Evolutionary conservation across 2,797 vertebrate species (phyloP), one percentile per base, ranked within the genome.

Genomic region (Knipowitschia caucasica): DNA sequence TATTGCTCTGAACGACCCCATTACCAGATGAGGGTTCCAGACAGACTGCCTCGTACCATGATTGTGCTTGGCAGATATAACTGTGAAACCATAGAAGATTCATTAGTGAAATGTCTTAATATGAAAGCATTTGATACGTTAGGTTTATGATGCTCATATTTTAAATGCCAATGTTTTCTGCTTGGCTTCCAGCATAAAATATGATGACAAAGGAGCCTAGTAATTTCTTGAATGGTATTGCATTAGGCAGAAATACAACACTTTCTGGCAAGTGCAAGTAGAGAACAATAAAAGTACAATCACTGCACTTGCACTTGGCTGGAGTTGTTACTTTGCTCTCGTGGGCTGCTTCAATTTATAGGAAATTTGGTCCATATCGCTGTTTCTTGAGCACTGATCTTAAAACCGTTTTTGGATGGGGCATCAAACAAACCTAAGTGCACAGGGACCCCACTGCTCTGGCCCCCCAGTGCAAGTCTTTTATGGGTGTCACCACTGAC

Each of bases 401-500:
- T 57, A 69, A 77, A 61, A 51, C 3, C 29, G 46, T 36, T 75
- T 26, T 66, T 71, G 51, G 64, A 79, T 57, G 57, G 51, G 62
- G 71, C 75, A 73, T 52, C 61, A 81, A 78, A 24, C 31, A 65
- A 74, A 70, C 34, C 35, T 43, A 29, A 43, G 44, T 31, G 67
- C 4, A 12, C 76, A 38, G 54, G 57, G 59, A 72, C 63, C 46
- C 55, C 14, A 52, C 54, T 63, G 67, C 67, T 63, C 65, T 44
- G 67, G 26, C 66, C 56, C 60, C 83, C 79, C 80, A 68, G 72
- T 45, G 62, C 57, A 59, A 18, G 40, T 67, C 62, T 62, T 89
- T 86, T 72, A 77, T 64, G 66, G 78, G 60, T 67, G 67, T 79
- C 77, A 67, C 50, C 64, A 52, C 56, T 73, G 79, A 78, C 80